Evolutionary conservation across 2,888 invertebrate species (phyloP), one percentile per base, ranked within the genome.

Genomic region (Eubasilissa splendida): DNA sequence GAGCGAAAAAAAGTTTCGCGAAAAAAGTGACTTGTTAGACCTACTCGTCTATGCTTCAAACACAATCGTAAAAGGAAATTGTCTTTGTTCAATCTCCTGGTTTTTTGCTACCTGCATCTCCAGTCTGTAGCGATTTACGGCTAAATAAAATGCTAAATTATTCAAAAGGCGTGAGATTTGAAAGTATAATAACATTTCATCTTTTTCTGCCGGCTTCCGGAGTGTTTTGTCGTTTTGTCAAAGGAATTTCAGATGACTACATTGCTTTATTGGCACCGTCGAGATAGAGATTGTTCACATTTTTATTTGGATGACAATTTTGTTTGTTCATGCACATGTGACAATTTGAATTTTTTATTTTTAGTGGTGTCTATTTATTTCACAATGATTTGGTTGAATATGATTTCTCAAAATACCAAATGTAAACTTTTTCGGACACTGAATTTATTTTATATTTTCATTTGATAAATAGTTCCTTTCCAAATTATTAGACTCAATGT

Each of bases 91-190:
- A 77, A 56, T 70, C 70, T 73, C 31, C 65, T 22, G 56, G 42
- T 70, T 71, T 42, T 58, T 59, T 31, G 60, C 68, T 80, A 83
- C 83, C 83, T 83, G 83, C 79, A 81, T 80, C 80, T 80, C 80
- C 77, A 79, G 80, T 73, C 80, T 80, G 76, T 80, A 83, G 75
- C 83, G 83, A 83, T 83, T 83, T 83, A 83, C 80, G 83, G 80
- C 80, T 83, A 83, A 81, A 83, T 83, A 81, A 80, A 83, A 83
- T 83, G 83, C 81, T 81, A 81, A 83, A 81, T 81, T 83, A 83
- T 83, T 83, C 83, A 83, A 83, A 83, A 83, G 83, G 79, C 83
- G 58, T 52, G 58, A 77, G 81, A 83, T 83, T 83, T 83, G 83
- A 81, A 83, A 83, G 83, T 83, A 81, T 81, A 83, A 83, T 83